phyloP scores from a whole-genome alignment of 2,113 vertebrate genomes.

The Microcebus tavaratra region DNA sequence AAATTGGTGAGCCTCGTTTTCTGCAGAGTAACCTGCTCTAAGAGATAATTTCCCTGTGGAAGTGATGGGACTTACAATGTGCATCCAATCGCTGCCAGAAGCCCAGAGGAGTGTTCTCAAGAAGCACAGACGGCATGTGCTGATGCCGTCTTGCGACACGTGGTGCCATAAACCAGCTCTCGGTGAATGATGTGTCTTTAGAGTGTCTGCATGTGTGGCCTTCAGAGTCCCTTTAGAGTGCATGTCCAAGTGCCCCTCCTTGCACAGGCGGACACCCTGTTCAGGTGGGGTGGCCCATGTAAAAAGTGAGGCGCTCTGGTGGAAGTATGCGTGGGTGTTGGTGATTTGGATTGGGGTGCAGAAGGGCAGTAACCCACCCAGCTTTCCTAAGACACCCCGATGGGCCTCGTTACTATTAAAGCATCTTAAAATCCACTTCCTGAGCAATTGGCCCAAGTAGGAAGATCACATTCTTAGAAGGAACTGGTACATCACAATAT shows the following conservation, averaged over 20 bases:
- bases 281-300: neutral
- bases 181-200: neutral
- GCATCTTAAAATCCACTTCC: neutral
- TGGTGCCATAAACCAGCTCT: neutral
- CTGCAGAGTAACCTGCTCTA: neutral
- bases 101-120: neutral
- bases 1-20: neutral
- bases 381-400: too few species aligned
- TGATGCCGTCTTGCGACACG: neutral
- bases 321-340: neutral
- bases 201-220: neutral
- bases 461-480: neutral
- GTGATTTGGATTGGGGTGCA: neutral
- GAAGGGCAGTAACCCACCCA: neutral
- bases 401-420: neutral
- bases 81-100: neutral
- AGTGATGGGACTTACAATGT: too few species aligned
- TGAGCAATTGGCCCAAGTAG: neutral
- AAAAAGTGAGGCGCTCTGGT: fast-evolving
- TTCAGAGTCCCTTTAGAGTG: neutral
- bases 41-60: neutral
- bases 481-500: neutral
- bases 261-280: neutral
- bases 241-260: too few species aligned
- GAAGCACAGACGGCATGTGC: neutral